Base-by-base conservation (phyloP, 2,797 vertebrate species). In the Acanthornis magna region DNA sequence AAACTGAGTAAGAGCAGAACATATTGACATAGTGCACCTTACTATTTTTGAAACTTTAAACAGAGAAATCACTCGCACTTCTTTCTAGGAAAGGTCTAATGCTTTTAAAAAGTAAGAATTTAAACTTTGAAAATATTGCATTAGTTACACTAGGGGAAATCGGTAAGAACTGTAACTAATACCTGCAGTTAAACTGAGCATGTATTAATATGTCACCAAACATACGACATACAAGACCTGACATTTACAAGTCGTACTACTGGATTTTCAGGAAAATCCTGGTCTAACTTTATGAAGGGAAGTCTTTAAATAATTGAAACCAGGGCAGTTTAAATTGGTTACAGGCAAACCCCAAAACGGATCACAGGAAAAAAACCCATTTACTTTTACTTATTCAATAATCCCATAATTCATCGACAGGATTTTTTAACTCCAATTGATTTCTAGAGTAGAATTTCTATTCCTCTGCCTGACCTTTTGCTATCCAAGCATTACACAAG, bases 241-340 rank as follows among this genome's bases (percentile, higher is more conserved):
- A 89, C 92, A 81, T 38, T 63, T 91, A 93, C 92, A 91, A 93
- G 86, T 63, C 0, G 4, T 53, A 55, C 42, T 62, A 66, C 76
- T 53, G 48, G 38, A 89, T 62, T 73, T 94, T 81, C 70, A 91
- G 48, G 78, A 94, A 96, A 93, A 96, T 54, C 63, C 30, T 90
- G 74, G 65, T 93, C 58, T 93, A 91, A 91, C 72, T 92, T 85
- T 80, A 82, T 55, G 20, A 87, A 91, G 45, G 45, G 74, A 91
- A 96, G 42, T n/a, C 72, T 92, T 83, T 75, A 92, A 91, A 68
- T 71, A 85, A 92, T 92, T 88, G 71, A 87, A 93, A 88, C 47
- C 66, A 70, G 78, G 71, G 47, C 36, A 16, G 61, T 74, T 96
- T 80, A 95, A 93, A 96, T 74, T 61, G 74, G 62, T 72, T 89